Evolutionary conservation across 1,140 invertebrate genomes (phyloP), one percentile per base, ranked within the genome.

Genomic region (Lepidurus packardi): DNA sequence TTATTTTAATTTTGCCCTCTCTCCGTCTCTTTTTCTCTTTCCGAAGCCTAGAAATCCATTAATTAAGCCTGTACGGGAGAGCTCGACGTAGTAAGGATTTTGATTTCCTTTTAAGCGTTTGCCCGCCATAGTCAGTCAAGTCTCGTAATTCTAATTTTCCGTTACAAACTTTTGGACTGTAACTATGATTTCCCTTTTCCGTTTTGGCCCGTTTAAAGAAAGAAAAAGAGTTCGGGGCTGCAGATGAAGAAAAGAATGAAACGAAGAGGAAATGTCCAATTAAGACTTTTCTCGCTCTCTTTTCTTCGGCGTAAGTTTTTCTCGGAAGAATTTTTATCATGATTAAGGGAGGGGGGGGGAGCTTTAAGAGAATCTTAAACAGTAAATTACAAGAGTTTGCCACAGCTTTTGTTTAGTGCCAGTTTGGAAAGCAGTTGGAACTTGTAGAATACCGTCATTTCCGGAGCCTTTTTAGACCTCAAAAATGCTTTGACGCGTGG

Each of bases 131-230:
- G 34, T 34, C 34, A 34, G 34, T 4, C 8, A 7, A 65, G 53
- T 21, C 6, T 21, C 53, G 53, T 65, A 65, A 65, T 11, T 65
- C 21, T 21, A 65, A 16, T 65, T 65, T 65, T 65, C 53, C 53
- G 16, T 13, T 21, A n/a, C n/a, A 65, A 65, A 65, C 53, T 65
- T 7, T 13, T 65, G 53, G 34, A 34, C 21, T 65, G 16, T 65
- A 65, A 65, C 53, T 65, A 65, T 21, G 53, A 65, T 65, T 65
- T 65, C 21, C 53, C 53, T 65, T 65, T 65, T 65, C 53, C 53
- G 34, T 65, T 65, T 65, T 16, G 21, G 6, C 16, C 21, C 53
- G 53, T 65, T 65, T 65, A 13, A 13, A 10, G 16, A 13, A 65
- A 65, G 53, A n/a, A 13, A 34, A 34, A 34, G 16, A 21, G 13